Percentiles rank a stretch among this genome's conserved stretches.
Conservation (phyloP, 2,113 vertebrate species). For the Taxidea taxus region DNA sequence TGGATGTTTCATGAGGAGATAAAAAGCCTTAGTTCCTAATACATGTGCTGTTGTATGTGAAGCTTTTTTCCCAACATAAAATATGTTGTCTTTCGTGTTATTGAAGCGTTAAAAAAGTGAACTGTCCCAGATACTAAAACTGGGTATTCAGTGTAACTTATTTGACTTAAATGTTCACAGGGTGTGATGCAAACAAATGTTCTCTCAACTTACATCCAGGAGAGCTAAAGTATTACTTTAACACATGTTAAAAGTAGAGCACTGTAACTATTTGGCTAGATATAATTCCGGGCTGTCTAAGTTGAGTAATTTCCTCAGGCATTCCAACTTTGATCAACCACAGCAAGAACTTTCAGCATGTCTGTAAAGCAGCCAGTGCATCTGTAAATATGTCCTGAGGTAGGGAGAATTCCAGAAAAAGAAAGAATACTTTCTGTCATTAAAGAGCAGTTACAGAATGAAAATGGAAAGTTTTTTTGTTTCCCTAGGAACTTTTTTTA, state of each 20-base stretch:
- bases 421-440: not conserved
- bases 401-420: slow-evolving; percentile 55
- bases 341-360: slow-evolving; percentile 71
- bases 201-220: slow-evolving; percentile 56
- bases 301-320: slow-evolving; percentile 71
- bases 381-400: slow-evolving; percentile 70
- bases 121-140: slow-evolving; percentile 50
- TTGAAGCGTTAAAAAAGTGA: slow-evolving; percentile 25
- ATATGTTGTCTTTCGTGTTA: slow-evolving; percentile 37
- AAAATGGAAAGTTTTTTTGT: slow-evolving; percentile 66
- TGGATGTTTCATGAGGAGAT: slow-evolving; percentile 12
- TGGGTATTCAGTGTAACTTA: slow-evolving; percentile 9
- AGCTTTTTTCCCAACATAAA: not conserved
- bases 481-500: slow-evolving; percentile 55
- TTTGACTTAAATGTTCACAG: slow-evolving; percentile 58
- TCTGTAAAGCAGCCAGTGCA: slow-evolving; percentile 68
- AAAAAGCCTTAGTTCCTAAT: slow-evolving; percentile 21
- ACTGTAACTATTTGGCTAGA: slow-evolving; percentile 68
- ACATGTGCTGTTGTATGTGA: not conserved
- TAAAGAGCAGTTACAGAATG: slow-evolving; percentile 52
- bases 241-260: slow-evolving; percentile 64
- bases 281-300: slow-evolving; percentile 59
- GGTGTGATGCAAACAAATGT: slow-evolving; percentile 62
- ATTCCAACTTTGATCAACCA: slow-evolving; percentile 74
- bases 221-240: slow-evolving; percentile 69